Conservation (phyloP, 2,797 vertebrate species). For the Ctenopoma kingsleyae region DNA sequence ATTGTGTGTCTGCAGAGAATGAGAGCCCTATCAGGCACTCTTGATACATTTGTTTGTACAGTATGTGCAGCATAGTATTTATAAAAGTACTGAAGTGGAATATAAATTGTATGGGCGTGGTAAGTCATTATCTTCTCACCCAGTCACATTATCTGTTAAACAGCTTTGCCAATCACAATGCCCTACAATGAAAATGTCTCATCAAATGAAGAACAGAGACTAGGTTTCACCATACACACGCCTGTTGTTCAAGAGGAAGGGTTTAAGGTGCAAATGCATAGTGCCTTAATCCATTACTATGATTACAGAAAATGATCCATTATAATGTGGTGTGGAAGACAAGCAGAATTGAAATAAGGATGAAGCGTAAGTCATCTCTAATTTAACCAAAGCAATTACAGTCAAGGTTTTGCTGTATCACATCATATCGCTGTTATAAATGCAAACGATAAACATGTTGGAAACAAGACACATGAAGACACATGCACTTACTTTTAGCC, state of each 20-base stretch:
- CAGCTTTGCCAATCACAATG: slow-evolving; percentile 25
- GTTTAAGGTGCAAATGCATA: background rate
- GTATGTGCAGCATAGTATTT: slow-evolving; percentile 1
- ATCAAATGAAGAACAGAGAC: slow-evolving; percentile 10
- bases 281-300: slow-evolving; percentile 2
- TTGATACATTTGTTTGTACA: slow-evolving; percentile 14
- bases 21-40: background rate
- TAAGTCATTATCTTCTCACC: slow-evolving; percentile 23
- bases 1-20: background rate
- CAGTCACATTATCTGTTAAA: slow-evolving; percentile 24
- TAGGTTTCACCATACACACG: background rate
- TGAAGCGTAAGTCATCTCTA: background rate
- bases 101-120: slow-evolving; percentile 14
- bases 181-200: background rate
- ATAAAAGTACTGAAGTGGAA: background rate
- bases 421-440: background rate
- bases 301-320: slow-evolving; percentile 14
- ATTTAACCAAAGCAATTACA: background rate
- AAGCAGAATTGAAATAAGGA: background rate
- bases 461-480: background rate
- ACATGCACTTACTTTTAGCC: slow-evolving; percentile 1
- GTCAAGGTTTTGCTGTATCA: background rate
- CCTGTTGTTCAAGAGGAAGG: background rate
- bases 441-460: background rate
- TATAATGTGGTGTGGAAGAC: slow-evolving; percentile 8